Percentiles rank a stretch among this genome's conserved stretches.
phyloP scores from a whole-genome alignment of 2,888 invertebrate species.

The Limnephilus rhombicus region DNA sequence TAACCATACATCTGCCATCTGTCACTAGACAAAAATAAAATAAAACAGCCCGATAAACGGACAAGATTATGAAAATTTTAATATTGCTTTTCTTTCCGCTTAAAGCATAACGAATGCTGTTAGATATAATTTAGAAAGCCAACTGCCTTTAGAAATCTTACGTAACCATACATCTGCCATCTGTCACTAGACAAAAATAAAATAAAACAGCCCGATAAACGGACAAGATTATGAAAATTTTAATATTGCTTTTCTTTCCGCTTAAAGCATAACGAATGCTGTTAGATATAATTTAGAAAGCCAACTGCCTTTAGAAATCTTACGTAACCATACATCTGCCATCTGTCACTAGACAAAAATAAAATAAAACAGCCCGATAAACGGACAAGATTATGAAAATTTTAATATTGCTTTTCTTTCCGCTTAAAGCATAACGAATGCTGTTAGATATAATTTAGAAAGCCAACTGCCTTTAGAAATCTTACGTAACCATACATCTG shows the following conservation, averaged over 20 bases:
- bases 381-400: neutral
- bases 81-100: neutral
- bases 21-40: neutral
- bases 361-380: neutral
- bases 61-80: neutral
- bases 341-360: neutral
- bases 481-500: neutral
- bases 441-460: conserved; percentile 9
- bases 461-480: neutral
- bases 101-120: neutral
- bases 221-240: neutral
- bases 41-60: neutral
- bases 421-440: neutral
- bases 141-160: neutral
- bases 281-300: conserved; percentile 21
- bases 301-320: neutral
- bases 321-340: neutral
- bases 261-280: neutral
- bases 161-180: neutral
- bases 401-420: neutral
- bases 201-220: neutral
- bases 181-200: neutral
- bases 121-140: conserved; percentile 24
- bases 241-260: neutral
- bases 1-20: neutral